Percentiles rank a stretch among this genome's conserved stretches.
phyloP scores from a whole-genome alignment of 2,797 vertebrate species.

The Glossophaga mutica region DNA sequence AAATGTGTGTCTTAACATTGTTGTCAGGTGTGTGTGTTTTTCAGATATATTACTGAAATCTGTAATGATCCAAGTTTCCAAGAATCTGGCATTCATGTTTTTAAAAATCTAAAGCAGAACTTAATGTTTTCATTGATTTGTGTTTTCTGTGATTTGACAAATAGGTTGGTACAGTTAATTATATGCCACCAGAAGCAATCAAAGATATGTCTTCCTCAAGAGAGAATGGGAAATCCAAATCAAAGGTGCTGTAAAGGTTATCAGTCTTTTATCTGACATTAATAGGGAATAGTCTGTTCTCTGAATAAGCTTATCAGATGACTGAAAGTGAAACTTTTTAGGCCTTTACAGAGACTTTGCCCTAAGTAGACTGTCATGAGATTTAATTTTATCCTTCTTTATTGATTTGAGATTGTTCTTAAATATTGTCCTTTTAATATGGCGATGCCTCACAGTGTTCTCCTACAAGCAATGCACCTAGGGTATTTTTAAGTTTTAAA shows the following conservation, averaged over 20 bases:
- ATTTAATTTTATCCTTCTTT: neutral
- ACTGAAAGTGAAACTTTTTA: neutral
- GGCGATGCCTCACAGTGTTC: neutral
- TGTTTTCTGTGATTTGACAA: slow-evolving; percentile 60
- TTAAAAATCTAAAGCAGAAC: neutral
- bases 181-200: slow-evolving; percentile 98
- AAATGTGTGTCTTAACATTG: slow-evolving; percentile 16
- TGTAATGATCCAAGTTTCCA: neutral
- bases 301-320: neutral
- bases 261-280: neutral
- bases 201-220: slow-evolving; percentile 92
- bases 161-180: slow-evolving; percentile 98
- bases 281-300: neutral
- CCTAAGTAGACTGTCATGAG: neutral
- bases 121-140: slow-evolving; percentile 31
- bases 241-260: slow-evolving; percentile 86
- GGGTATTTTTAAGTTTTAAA: neutral
- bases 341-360: neutral
- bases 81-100: neutral
- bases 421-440: neutral
- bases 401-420: slow-evolving; percentile 3
- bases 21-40: slow-evolving; percentile 16
- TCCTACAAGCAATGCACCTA: neutral
- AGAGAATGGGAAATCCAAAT: slow-evolving; percentile 89
- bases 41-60: neutral